A percentile compares a stretch with the other conserved stretches of the same genome.
Conservation (phyloP, 2,797 vertebrate genomes). For the Xenentodon cancila region DNA sequence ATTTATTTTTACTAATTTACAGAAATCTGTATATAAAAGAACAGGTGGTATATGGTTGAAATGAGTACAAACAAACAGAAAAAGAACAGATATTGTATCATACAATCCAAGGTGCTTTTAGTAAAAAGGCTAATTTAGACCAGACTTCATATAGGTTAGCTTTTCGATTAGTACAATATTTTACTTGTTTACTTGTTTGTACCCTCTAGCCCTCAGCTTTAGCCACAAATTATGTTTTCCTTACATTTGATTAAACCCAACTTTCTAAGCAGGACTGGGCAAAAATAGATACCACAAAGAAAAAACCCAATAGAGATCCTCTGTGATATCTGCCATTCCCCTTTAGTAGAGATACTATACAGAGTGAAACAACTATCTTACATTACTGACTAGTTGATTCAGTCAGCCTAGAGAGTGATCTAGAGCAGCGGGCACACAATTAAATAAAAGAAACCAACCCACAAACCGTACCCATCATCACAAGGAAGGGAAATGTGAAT, state of each 20-base stretch:
- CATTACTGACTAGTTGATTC: conserved; percentile 33
- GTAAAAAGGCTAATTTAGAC: conserved; percentile 79
- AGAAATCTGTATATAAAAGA: conserved; percentile 81
- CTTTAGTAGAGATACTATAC: conserved; percentile 19
- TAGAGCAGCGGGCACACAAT: conserved; percentile 42
- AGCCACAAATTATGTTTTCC: conserved; percentile 46
- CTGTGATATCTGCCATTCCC: conserved; percentile 13
- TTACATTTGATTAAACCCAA: conserved; percentile 57
- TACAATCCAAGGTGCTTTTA: conserved; percentile 90
- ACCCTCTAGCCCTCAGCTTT: conserved; percentile 38
- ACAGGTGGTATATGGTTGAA: conserved; percentile 66
- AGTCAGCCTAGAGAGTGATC: conserved; percentile 44
- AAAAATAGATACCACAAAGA: conserved; percentile 35
- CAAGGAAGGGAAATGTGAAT: conserved; percentile 12
- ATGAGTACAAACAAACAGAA: conserved; percentile 63
- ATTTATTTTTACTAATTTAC: conserved; percentile 75
- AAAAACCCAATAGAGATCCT: neutral
- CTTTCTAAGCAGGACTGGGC: conserved; percentile 40
- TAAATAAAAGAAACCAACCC: neutral
- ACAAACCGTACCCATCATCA: conserved; percentile 5
- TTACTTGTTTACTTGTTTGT: conserved; percentile 31
- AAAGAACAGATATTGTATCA: conserved; percentile 67
- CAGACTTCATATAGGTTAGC: conserved; percentile 74
- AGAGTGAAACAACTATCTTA: conserved; percentile 41
- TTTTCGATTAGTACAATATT: conserved; percentile 69